phyloP scores from a whole-genome alignment of 1,140 invertebrate species.

The Leptonema lineaticorne region DNA sequence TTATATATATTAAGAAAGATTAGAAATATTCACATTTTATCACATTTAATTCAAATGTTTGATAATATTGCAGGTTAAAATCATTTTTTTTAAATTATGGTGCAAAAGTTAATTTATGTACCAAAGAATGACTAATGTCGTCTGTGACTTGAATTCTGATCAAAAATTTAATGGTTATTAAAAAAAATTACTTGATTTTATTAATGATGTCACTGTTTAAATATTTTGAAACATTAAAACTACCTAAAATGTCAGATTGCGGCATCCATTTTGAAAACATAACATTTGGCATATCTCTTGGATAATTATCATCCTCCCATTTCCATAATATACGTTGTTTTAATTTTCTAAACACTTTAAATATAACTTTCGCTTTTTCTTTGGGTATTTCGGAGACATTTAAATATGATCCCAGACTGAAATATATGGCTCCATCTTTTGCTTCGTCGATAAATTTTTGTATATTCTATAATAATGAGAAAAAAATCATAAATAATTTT shows the following conservation, averaged over 20 bases:
- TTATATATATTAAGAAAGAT: too few relatives aligned
- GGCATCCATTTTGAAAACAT: conserved; percentile 67
- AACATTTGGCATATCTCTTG: conserved; percentile 59
- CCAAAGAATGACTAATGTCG: too few relatives aligned
- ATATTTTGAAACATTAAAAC: too few relatives aligned
- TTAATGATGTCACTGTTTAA: too few relatives aligned
- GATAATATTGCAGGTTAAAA: too few relatives aligned
- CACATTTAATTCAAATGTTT: too few relatives aligned
- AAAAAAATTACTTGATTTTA: too few relatives aligned
- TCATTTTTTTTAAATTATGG: too few relatives aligned
- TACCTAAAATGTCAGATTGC: conserved; percentile 68
- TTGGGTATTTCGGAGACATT: conserved; percentile 57
- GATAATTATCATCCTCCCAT: conserved; percentile 59
- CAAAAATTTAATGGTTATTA: too few relatives aligned
- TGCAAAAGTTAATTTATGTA: too few relatives aligned
- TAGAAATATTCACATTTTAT: too few relatives aligned
- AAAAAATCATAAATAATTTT: not conserved
- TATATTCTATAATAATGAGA: conserved; percentile 51
- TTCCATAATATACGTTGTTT: conserved; percentile 68
- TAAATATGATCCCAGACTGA: conserved; percentile 57
- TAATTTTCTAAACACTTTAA: conserved; percentile 55
- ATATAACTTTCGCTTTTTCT: conserved; percentile 54
- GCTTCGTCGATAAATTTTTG: conserved; percentile 59
- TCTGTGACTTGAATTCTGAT: too few relatives aligned
- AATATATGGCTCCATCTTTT: conserved; percentile 60